A percentile compares a stretch with the other conserved stretches of the same genome.
Evolutionary conservation across 2,797 vertebrate species (phyloP).

Genomic region (Sebastes baramenuke): DNA sequence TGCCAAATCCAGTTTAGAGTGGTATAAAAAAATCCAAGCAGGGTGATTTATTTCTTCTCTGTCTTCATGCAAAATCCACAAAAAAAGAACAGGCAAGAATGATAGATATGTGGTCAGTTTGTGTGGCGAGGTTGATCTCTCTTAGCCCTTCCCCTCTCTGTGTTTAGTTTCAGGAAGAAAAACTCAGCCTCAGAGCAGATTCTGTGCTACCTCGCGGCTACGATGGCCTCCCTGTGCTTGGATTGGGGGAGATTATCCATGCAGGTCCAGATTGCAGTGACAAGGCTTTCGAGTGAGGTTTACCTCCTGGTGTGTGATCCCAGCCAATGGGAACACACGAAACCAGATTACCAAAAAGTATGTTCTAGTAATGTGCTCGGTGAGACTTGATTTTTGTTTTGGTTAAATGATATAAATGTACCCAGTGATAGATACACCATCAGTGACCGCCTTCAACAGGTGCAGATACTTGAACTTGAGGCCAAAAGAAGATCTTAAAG

Average conservation of each 20-base stretch:
- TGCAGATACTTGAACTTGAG: not conserved
- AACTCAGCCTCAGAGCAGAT: conserved; percentile 18
- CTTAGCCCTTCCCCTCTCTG: conserved; percentile 14
- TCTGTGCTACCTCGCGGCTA: conserved; percentile 1
- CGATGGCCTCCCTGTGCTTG: not conserved
- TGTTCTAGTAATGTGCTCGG: not conserved
- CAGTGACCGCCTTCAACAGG: not conserved
- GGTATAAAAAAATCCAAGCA: conserved; percentile 5
- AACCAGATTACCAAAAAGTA: not conserved
- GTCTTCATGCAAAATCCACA: conserved; percentile 17
- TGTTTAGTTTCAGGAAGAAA: not conserved
- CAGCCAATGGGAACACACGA: conserved; percentile 2
- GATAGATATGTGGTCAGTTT: not conserved
- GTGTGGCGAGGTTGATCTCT: conserved; percentile 13
- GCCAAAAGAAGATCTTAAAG: not conserved
- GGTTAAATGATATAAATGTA: not conserved
- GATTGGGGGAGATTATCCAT: conserved; percentile 73
- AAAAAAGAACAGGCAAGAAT: conserved; percentile 3
- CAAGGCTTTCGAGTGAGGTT: conserved; percentile 68
- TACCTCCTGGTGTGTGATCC: conserved; percentile 65
- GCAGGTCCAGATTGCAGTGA: conserved; percentile 72
- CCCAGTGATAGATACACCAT: not conserved
- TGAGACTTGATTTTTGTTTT: not conserved
- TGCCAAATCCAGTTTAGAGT: conserved; percentile 7
- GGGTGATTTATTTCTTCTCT: not conserved